A percentile compares a stretch with the other conserved stretches of the same genome.
phyloP scores from a whole-genome alignment of 2,888 invertebrate species.

The Micoletzkya japonica region DNA sequence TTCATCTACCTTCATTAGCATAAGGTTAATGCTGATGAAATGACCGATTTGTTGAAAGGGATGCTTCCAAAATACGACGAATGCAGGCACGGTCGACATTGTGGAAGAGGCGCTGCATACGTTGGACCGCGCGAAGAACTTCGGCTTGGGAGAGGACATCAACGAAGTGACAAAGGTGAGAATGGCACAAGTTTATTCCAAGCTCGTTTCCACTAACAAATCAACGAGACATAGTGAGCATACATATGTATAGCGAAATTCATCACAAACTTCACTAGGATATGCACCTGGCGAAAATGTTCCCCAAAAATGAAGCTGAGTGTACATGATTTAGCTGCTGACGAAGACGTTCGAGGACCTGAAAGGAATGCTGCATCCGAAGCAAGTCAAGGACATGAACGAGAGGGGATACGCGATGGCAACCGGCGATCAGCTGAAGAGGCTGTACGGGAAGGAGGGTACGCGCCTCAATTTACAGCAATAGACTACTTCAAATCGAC shows the following conservation, averaged over 20 bases:
- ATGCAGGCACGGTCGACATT: conserved; percentile 41
- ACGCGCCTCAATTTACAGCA: conserved; percentile 9
- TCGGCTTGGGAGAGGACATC: conserved; percentile 41
- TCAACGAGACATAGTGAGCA: too few species aligned
- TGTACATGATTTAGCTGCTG: too few species aligned
- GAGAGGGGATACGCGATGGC: conserved; percentile 46
- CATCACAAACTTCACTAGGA: too few species aligned
- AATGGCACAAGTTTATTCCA: too few species aligned
- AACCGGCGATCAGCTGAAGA: conserved; percentile 41
- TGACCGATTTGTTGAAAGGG: too few species aligned
- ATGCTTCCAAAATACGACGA: too few species aligned
- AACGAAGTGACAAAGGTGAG: conserved; percentile 6
- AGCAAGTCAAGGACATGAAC: conserved; percentile 41
- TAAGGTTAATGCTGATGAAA: too few species aligned
- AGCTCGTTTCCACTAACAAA: too few species aligned
- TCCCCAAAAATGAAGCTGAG: too few species aligned
- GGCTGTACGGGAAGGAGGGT: conserved; percentile 47
- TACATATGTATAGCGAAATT: background rate
- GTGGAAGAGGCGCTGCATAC: conserved; percentile 49
- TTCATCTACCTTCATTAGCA: too few species aligned
- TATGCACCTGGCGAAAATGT: too few species aligned
- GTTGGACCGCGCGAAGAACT: conserved; percentile 35
- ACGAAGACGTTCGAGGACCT: conserved; percentile 37
- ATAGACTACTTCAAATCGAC: background rate
- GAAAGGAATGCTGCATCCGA: conserved; percentile 31